Conservation (phyloP, 2,113 vertebrate species). For the Aphyosemion australe region DNA sequence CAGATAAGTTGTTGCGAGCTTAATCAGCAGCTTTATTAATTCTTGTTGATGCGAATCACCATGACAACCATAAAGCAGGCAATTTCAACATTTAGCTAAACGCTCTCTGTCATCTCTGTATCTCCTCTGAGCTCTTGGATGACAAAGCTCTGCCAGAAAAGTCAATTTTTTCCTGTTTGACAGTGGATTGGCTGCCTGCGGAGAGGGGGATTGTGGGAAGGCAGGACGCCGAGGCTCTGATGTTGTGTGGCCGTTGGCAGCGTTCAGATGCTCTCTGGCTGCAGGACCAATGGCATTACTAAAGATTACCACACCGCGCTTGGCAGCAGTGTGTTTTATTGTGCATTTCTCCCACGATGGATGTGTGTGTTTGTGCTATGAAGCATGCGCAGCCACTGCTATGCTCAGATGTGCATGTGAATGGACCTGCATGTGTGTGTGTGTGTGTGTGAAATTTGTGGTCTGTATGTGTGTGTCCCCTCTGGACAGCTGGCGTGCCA, state of each 20-base stretch:
- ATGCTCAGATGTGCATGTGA: constrained; percentile 22
- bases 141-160: constrained; percentile 42
- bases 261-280: constrained; percentile 54
- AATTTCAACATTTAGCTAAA: constrained; percentile 16
- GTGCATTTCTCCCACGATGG: constrained; percentile 22
- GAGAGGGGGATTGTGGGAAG: constrained; percentile 65
- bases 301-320: constrained; percentile 57
- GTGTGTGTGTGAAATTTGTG: constrained; percentile 26
- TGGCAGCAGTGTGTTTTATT: constrained; percentile 51
- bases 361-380: constrained; percentile 5
- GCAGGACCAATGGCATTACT: constrained; percentile 64
- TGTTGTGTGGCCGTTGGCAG: constrained; percentile 68
- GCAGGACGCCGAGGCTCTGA: constrained; percentile 56
- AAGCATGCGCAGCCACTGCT: constrained; percentile 12
- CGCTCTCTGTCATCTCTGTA: constrained; percentile 14
- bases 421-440: constrained; percentile 27
- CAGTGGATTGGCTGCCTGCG: constrained; percentile 40
- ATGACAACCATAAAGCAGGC: constrained; percentile 36
- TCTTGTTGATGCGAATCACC: constrained; percentile 47
- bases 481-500: constrained; percentile 70
- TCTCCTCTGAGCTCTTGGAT: constrained; percentile 26
- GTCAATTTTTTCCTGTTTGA: constrained; percentile 41
- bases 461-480: constrained; percentile 46
- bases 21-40: constrained; percentile 39
- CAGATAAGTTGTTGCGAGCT: constrained; percentile 16